Evolutionary conservation across 2,888 invertebrate species (phyloP).

Genomic region (Malacosoma neustria): DNA sequence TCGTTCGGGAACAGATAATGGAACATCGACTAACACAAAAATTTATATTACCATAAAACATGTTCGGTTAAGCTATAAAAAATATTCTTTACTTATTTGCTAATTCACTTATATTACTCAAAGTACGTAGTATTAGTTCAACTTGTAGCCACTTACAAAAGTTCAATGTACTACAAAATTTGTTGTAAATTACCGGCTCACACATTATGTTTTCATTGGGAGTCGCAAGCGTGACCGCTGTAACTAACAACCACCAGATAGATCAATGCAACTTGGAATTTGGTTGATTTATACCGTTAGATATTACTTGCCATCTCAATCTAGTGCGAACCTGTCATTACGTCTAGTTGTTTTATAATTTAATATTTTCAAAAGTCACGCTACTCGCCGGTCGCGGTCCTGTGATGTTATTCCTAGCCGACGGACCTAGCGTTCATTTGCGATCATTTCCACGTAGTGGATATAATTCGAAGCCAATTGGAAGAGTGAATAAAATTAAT

Average conservation of each 20-base stretch:
- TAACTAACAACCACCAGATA: constrained; percentile 47
- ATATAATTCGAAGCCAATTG: constrained; percentile 16
- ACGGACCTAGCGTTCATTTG: constrained; percentile 16
- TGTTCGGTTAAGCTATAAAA: too few species aligned
- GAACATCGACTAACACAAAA: too few species aligned
- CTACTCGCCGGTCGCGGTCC: constrained; percentile 23
- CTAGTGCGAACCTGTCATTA: constrained; percentile 40
- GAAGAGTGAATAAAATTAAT: constrained; percentile 18
- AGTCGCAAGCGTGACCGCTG: constrained; percentile 57
- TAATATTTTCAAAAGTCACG: constrained; percentile 34
- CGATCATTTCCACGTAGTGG: constrained; percentile 24
- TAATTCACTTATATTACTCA: background rate
- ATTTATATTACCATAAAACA: too few species aligned
- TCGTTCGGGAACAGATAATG: too few species aligned
- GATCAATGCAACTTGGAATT: constrained; percentile 60
- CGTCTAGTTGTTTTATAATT: constrained; percentile 30
- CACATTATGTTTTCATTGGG: constrained; percentile 65
- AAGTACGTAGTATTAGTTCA: too few species aligned
- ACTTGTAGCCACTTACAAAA: constrained; percentile 47
- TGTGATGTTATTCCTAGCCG: constrained; percentile 22
- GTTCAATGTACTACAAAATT: constrained; percentile 65
- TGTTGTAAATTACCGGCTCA: constrained; percentile 67
- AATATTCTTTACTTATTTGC: too few species aligned
- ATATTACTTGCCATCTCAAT: constrained; percentile 33
- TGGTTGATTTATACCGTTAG: constrained; percentile 49